Conservation (phyloP, 2,797 vertebrate species). For the Mus caroli region DNA sequence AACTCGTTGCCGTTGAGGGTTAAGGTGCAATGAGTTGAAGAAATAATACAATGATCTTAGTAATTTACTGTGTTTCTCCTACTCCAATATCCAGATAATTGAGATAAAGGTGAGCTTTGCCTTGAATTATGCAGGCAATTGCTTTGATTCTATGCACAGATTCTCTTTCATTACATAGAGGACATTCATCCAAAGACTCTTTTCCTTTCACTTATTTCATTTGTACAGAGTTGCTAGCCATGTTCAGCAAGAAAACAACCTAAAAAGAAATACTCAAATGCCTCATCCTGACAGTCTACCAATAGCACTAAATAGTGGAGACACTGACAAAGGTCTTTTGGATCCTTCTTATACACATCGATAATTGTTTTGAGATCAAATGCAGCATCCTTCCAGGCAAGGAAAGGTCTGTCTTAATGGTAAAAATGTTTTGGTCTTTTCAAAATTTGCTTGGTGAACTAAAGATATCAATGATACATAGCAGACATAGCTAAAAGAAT, state of each 20-base stretch:
- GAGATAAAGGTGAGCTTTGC: slow-evolving; percentile 56
- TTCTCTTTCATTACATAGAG: slow-evolving; percentile 33
- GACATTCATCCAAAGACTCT: neutral
- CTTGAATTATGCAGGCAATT: slow-evolving; percentile 50
- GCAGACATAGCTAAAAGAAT: neutral
- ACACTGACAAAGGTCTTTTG: neutral
- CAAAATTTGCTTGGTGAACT: slow-evolving; percentile 35
- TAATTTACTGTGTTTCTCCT: slow-evolving; percentile 29
- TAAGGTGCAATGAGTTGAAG: slow-evolving; percentile 37
- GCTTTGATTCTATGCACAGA: slow-evolving; percentile 37
- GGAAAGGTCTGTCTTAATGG: slow-evolving; percentile 22
- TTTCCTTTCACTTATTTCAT: slow-evolving; percentile 39
- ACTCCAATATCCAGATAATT: slow-evolving; percentile 14
- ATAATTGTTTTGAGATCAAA: slow-evolving; percentile 46
- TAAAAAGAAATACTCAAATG: slow-evolving; percentile 33
- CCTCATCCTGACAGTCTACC: neutral
- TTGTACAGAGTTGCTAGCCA: neutral
- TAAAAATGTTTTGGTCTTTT: slow-evolving; percentile 71
- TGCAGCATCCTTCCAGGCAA: neutral
- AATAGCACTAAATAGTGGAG: slow-evolving; percentile 35
- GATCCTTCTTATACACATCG: slow-evolving; percentile 1
- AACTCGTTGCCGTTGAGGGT: slow-evolving; percentile 33
- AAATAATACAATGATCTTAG: slow-evolving; percentile 60
- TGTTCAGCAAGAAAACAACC: slow-evolving; percentile 36
- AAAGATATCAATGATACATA: slow-evolving; percentile 19